A percentile compares a stretch with the other conserved stretches of the same genome.
phyloP scores from a whole-genome alignment of 1,140 invertebrate genomes.

The Rhagoletis zephyria region DNA sequence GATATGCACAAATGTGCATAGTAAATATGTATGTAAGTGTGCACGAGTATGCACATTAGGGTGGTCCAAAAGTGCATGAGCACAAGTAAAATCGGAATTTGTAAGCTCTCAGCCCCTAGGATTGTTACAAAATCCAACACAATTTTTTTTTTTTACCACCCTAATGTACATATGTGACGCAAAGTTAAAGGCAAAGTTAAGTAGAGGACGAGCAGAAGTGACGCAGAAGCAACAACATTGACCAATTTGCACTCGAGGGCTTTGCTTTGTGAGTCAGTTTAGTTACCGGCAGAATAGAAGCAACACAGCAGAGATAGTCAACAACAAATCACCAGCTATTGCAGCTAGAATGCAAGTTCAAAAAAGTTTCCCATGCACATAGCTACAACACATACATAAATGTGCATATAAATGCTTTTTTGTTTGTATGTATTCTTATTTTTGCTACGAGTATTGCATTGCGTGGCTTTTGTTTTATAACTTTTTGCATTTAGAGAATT shows the following conservation, averaged over 20 bases:
- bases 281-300: background rate
- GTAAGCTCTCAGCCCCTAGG: too few relatives aligned
- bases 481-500: background rate
- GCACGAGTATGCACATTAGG: background rate
- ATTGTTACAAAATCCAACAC: background rate
- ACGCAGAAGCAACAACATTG: conserved; percentile 38
- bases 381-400: background rate
- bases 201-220: background rate
- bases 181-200: background rate
- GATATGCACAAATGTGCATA: background rate
- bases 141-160: background rate
- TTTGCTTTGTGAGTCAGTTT: conserved; percentile 15
- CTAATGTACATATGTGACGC: background rate
- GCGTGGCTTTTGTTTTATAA: background rate
- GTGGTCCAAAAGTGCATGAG: too few relatives aligned
- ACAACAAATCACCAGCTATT: background rate
- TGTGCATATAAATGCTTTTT: background rate
- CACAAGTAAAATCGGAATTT: too few relatives aligned
- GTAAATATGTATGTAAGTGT: background rate
- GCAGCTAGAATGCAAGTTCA: background rate
- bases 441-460: too few relatives aligned
- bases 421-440: background rate
- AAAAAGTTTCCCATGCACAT: conserved; percentile 8
- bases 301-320: background rate
- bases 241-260: conserved; percentile 35